Percentiles rank a stretch among this genome's conserved stretches.
These are phyloP conservation scores for Pipa parva DNA, from an alignment of 2,113 vertebrate species.

Conservation along the genomic window DNA sequence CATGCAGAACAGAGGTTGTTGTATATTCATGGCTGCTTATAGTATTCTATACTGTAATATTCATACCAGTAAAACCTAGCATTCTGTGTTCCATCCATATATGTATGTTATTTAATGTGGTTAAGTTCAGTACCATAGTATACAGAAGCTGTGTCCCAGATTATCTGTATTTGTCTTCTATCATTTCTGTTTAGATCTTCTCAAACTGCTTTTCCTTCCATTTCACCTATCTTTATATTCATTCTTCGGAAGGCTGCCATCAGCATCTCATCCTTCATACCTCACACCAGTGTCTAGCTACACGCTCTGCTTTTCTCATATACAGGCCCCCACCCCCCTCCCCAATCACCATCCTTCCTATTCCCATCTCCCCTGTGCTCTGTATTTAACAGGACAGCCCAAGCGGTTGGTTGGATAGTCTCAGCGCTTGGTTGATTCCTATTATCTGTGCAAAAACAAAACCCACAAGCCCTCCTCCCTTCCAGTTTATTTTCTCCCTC, in stretches of 20 bases:
- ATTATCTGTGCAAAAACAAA: slow-evolving; percentile 43
- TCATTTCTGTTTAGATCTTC: background rate
- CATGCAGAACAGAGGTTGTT: no score
- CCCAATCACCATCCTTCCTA: background rate
- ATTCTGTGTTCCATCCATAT: no score
- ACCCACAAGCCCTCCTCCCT: slow-evolving; percentile 30
- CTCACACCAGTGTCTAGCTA: no score
- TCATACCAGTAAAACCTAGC: no score
- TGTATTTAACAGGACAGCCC: slow-evolving; percentile 39
- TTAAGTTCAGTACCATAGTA: slow-evolving; percentile 26
- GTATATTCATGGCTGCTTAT: no score
- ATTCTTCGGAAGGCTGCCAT: no score
- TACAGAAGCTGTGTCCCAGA: slow-evolving; percentile 1
- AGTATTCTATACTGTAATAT: no score
- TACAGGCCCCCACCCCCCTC: background rate
- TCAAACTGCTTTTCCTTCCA: no score
- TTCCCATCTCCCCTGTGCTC: slow-evolving; percentile 24
- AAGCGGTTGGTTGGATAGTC: slow-evolving; percentile 35
- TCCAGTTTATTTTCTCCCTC: slow-evolving; percentile 10
- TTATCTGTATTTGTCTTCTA: slow-evolving; percentile 2
- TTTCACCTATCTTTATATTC: background rate
- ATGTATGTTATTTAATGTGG: background rate
- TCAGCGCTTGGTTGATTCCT: slow-evolving; percentile 32
- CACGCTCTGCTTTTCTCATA: background rate
- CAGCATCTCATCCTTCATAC: no score